Evolutionary conservation across 2,888 invertebrate species (phyloP).

Genomic region (Aplocera efformata): DNA sequence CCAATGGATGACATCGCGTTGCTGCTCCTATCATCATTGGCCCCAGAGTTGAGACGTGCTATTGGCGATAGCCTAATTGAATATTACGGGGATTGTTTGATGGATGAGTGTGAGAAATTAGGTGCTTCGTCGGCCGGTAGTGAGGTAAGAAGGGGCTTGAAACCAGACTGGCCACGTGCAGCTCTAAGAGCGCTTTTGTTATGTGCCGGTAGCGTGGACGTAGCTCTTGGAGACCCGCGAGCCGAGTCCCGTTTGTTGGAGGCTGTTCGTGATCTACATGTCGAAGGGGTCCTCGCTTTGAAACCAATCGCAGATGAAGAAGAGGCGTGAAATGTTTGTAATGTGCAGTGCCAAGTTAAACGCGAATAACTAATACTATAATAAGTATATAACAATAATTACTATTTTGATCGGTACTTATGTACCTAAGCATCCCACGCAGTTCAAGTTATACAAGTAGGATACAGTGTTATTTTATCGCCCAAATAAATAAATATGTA

Average conservation of each 20-base stretch:
- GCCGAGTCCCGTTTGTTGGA: constrained; percentile 88
- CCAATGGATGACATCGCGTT: constrained; percentile 90
- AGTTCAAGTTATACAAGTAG: not conserved
- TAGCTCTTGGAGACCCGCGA: constrained; percentile 87
- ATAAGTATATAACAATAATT: not conserved
- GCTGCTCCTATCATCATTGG: constrained; percentile 85
- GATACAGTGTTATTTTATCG: not conserved
- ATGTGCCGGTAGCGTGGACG: constrained; percentile 90
- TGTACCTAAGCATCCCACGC: not conserved
- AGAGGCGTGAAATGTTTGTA: constrained; percentile 31
- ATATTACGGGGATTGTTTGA: constrained; percentile 84
- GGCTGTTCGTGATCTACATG: constrained; percentile 86
- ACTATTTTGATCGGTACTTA: not conserved
- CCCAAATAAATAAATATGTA: not conserved
- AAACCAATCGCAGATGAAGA: constrained; percentile 66
- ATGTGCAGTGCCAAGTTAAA: constrained; percentile 55
- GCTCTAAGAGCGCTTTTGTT: constrained; percentile 87
- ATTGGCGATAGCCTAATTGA: constrained; percentile 84
- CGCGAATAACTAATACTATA: no score
- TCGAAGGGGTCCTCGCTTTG: constrained; percentile 83
- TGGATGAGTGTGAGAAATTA: constrained; percentile 79
- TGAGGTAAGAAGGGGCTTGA: constrained; percentile 72
- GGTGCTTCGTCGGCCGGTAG: constrained; percentile 81
- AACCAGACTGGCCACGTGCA: constrained; percentile 83
- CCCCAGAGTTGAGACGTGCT: constrained; percentile 84